Base-by-base conservation (phyloP, 2,797 vertebrate genomes). In the Hipposideros larvatus region DNA sequence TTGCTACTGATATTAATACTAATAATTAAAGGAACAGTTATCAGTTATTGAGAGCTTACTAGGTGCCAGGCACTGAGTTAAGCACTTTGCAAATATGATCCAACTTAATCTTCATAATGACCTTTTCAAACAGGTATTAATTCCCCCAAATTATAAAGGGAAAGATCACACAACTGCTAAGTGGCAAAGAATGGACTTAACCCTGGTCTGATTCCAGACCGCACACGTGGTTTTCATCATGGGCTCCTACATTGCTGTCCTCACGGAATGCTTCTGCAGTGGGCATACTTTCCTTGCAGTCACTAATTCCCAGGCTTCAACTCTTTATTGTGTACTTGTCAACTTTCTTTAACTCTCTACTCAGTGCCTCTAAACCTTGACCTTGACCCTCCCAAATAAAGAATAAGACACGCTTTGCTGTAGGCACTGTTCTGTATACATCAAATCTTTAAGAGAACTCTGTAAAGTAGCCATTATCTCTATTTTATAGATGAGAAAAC, bases 401-500 rank as follows among this genome's bases (percentile, higher is more conserved):
- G 11, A n/a, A 48, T 80, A 80, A 48, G 24, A 15, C 21, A n/a
- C 0, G 4, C n/a, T 73, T 80, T 55, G 10, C 46, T 66, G 18
- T 28, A 80, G 41, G 19, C 7, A 9, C 46, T 70, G 16, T 57
- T 95, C 22, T 70, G 22, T 19, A 46, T 4, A 48, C 48, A 70
- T 0, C 0, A 15, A 92, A 61, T 77, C 51, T 85, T 95, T 22
- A 51, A 84, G 92, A 84, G 7, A 85, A 18, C 26, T 82, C 70
- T 80, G 41, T 53, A 68, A 74, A 73, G 18, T 19, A 46, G 53
- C 68, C 5, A 4, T 55, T 43, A 7, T 65, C 37, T 91, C 90
- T 92, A 0, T 34, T 87, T 87, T 28, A 66, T 11, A 59, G 75
- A 41, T 59, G 13, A 75, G 70, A 91, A 93, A 86, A 91, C 90